These are phyloP conservation scores for Calyptommatus sinebrachiatus DNA, from an alignment of 2,113 vertebrate genomes.

Conservation along the genomic window DNA sequence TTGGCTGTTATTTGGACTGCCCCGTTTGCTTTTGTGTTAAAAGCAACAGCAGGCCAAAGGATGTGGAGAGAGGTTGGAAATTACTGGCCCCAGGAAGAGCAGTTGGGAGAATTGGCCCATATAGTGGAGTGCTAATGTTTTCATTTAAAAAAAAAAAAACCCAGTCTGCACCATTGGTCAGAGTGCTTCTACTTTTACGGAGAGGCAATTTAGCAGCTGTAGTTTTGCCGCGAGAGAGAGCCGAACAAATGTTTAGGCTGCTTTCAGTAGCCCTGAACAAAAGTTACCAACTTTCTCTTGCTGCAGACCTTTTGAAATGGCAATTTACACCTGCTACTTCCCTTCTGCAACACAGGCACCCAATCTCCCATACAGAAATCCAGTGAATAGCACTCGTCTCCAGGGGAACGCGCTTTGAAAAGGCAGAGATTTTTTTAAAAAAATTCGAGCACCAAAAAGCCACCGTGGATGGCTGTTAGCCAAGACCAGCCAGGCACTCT, in stretches of 20 bases:
- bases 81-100: too few relatives aligned
- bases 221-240: conserved; percentile 9
- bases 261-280: conserved; percentile 11
- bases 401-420: conserved; percentile 44
- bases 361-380: neutral
- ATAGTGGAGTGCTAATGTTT: neutral
- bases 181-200: conserved; percentile 25
- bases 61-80: neutral
- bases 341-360: conserved; percentile 1
- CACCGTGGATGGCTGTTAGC: conserved; percentile 30
- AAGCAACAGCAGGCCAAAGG: neutral
- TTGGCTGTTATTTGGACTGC: neutral
- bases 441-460: conserved; percentile 42
- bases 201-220: conserved; percentile 27
- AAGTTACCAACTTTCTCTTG: conserved; percentile 8
- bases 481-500: neutral
- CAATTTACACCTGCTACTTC: conserved; percentile 21
- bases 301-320: neutral
- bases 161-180: neutral
- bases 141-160: neutral
- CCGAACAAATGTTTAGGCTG: neutral
- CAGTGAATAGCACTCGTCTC: conserved; percentile 36
- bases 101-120: neutral
- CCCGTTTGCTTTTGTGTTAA: neutral
- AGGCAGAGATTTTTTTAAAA: conserved; percentile 42